Evolutionary conservation across 2,888 invertebrate genomes (phyloP), one percentile per base, ranked within the genome.

Genomic region (Lumbricus terrestris): DNA sequence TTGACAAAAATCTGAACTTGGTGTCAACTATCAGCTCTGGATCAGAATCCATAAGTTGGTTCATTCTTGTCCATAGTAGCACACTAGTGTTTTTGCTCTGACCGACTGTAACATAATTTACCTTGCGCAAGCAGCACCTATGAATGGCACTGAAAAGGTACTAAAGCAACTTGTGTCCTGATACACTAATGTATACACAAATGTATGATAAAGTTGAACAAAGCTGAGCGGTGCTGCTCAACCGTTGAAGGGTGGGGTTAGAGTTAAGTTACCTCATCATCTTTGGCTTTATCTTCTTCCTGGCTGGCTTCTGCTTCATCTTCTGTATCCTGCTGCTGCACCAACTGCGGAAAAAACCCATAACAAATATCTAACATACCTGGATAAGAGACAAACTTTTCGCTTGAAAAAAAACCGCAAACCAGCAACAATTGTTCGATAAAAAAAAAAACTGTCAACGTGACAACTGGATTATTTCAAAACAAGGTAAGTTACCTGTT

Each of bases 241-340:
- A 69, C 69, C 8, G 69, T n/a, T 69, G 8, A n/a, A 69, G n/a
- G 5, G n/a, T 69, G 69, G 69, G 69, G 69, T n/a, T n/a, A n/a
- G n/a, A 8, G 69, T 69, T 85, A 35, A 85, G 35, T 85, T 83
- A 85, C 90, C 82, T 90, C 88, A 54, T 89, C 90, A 37, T 88
- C 88, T 69, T 82, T 89, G 37, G 42, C 90, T 40, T 90, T 88
- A 38, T 89, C 88, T 38, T 82, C 38, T 85, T 91, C 91, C 34
- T 11, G 54, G 69, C 38, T 91, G 89, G 82, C 92, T 92, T 54
- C 92, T 90, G 23, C 88, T 82, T 38, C 37, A 34, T 34, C 90
- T 35, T 85, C 85, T n/a, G 85, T 35, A 54, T 82, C 90, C 38
- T 89, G 83, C 18, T n/a, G 37, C 90, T 37, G 38, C 69, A 54